phyloP scores from a whole-genome alignment of 2,888 invertebrate genomes.

The Phalera bucephala region DNA sequence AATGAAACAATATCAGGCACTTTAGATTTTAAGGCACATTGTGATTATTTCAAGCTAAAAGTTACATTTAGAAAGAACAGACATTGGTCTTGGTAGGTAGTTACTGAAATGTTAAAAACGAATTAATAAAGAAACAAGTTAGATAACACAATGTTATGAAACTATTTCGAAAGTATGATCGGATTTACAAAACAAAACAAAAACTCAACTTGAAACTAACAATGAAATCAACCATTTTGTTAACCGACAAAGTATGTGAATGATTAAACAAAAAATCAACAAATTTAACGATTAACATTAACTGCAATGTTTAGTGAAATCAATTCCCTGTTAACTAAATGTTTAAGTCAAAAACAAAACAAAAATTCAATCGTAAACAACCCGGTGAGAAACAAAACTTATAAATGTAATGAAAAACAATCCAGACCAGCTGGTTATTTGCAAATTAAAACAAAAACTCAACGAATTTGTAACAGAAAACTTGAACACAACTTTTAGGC shows the following conservation, averaged over 20 bases:
- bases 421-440: conserved; percentile 28
- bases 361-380: conserved; percentile 23
- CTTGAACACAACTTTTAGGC: conserved; percentile 31
- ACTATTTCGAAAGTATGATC: neutral
- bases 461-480: conserved; percentile 24
- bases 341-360: conserved; percentile 12
- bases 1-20: conserved; percentile 58
- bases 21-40: conserved; percentile 68
- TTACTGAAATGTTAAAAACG: no score
- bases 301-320: neutral
- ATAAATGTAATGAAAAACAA: conserved; percentile 11
- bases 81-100: neutral
- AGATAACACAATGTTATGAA: no score
- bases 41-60: conserved; percentile 44
- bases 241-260: neutral
- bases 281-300: conserved; percentile 11
- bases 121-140: neutral
- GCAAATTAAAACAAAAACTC: conserved; percentile 24
- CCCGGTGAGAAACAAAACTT: neutral
- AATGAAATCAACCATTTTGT: conserved; percentile 8
- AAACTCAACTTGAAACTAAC: conserved; percentile 13
- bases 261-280: conserved; percentile 15
- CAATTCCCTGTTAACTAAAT: no score
- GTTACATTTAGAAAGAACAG: conserved; percentile 7
- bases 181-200: conserved; percentile 8